phyloP scores from a whole-genome alignment of 1,140 invertebrate genomes.

The Drosophila tani region DNA sequence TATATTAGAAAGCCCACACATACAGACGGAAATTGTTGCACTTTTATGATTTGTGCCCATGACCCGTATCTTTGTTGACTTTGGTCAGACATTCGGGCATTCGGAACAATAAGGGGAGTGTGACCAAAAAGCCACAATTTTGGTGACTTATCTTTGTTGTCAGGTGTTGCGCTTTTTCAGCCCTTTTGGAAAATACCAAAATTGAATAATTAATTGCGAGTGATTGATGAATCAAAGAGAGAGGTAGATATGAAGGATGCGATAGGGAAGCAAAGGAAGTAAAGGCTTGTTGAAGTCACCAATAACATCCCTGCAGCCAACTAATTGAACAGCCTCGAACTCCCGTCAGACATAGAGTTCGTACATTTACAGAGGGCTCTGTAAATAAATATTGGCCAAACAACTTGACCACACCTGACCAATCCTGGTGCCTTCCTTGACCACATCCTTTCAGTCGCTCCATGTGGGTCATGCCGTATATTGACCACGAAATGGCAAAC shows the following conservation, averaged over 20 bases:
- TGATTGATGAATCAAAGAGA: constrained; percentile 41
- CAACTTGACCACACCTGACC: constrained; percentile 47
- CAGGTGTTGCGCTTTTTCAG: constrained; percentile 35
- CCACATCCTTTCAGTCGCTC: constrained; percentile 39
- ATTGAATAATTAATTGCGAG: constrained; percentile 48
- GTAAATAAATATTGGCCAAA: constrained; percentile 54
- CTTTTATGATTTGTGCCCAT: constrained; percentile 38
- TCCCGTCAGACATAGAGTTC: constrained; percentile 37
- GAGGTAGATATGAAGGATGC: neutral
- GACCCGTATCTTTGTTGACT: neutral
- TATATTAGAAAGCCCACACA: constrained; percentile 51
- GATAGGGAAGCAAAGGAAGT: neutral
- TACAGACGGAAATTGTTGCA: constrained; percentile 20
- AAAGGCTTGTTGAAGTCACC: neutral
- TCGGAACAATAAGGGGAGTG: neutral
- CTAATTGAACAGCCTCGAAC: constrained; percentile 67
- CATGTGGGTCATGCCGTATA: constrained; percentile 73
- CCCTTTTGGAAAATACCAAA: constrained; percentile 7
- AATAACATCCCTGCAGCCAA: constrained; percentile 11
- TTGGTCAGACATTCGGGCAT: constrained; percentile 7
- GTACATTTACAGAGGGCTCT: constrained; percentile 4
- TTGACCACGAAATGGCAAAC: constrained; percentile 76
- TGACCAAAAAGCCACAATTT: constrained; percentile 16
- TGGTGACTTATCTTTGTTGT: constrained; percentile 7
- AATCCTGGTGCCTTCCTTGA: constrained; percentile 24